phyloP scores from a whole-genome alignment of 2,113 vertebrate genomes.

The Eretmodus cyanostictus region DNA sequence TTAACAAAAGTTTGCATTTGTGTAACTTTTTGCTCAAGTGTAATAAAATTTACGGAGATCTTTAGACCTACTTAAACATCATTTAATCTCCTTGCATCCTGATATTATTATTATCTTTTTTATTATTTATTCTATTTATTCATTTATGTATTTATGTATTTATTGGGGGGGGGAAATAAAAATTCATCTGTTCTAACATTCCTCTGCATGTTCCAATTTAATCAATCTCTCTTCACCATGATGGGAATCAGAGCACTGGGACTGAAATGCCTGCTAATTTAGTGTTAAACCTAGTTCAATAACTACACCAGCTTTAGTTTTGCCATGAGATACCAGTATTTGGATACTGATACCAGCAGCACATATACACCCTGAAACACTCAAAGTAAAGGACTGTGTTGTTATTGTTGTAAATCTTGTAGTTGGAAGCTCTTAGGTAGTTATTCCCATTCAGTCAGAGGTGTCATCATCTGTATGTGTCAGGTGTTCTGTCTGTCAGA shows the following conservation, averaged over 20 bases:
- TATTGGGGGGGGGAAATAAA: accelerated
- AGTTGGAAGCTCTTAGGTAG: no score
- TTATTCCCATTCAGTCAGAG: no score
- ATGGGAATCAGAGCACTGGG: neutral
- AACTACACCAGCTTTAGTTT: no score
- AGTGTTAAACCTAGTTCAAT: no score
- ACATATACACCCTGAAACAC: no score
- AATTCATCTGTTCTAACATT: neutral
- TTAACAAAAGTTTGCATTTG: neutral
- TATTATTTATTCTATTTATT: neutral
- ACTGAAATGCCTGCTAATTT: neutral
- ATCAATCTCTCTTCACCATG: neutral
- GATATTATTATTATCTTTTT: neutral
- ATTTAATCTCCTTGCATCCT: neutral
- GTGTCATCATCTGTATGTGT: no score
- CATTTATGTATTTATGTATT: neutral
- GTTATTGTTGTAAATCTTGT: no score
- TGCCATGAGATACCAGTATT: no score
- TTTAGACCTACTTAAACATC: neutral
- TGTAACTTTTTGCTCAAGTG: neutral
- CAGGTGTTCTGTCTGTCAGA: no score
- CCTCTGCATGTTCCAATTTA: accelerated
- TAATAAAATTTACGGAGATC: accelerated
- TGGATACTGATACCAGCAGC: no score
- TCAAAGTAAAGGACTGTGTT: no score